Percentiles rank a stretch among this genome's conserved stretches.
Conservation (phyloP, 2,888 invertebrate genomes). For the Oxytorus armatus region DNA sequence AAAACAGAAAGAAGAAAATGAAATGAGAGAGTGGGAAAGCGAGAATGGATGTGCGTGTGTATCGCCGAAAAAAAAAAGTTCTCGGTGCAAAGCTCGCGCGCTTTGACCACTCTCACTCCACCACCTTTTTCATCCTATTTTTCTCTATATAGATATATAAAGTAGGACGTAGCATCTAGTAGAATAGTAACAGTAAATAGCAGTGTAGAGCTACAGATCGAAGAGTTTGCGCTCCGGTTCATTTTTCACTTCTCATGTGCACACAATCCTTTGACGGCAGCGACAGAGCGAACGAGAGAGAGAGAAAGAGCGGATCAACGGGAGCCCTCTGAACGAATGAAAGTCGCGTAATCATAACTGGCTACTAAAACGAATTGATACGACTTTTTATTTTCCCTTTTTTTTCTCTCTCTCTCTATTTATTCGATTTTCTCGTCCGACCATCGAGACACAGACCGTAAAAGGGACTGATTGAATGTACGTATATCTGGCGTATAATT, state of each 20-base stretch:
- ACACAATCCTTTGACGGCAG: slow-evolving; percentile 52
- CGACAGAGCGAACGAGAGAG: slow-evolving; percentile 54
- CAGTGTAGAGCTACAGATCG: slow-evolving; percentile 37
- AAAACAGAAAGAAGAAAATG: slow-evolving; percentile 61
- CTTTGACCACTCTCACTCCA: slow-evolving; percentile 19
- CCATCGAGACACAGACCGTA: slow-evolving; percentile 25
- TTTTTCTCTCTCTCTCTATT: slow-evolving; percentile 36
- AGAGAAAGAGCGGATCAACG: slow-evolving; percentile 60
- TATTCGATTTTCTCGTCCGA: slow-evolving; percentile 55
- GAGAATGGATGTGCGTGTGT: slow-evolving; percentile 23
- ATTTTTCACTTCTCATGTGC: background rate
- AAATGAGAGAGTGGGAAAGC: slow-evolving; percentile 60
- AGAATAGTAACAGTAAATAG: slow-evolving; percentile 24
- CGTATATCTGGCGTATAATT: slow-evolving; percentile 28
- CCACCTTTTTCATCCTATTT: background rate
- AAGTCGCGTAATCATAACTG: slow-evolving; percentile 61
- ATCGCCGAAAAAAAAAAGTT: slow-evolving; percentile 23
- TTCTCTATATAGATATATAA: background rate
- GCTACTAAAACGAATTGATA: slow-evolving; percentile 57
- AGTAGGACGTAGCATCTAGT: background rate
- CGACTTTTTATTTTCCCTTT: slow-evolving; percentile 38
- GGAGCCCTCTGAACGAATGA: slow-evolving; percentile 50
- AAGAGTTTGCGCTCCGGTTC: slow-evolving; percentile 36
- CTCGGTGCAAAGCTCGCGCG: slow-evolving; percentile 26
- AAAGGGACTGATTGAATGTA: slow-evolving; percentile 56